Evolutionary conservation across 2,113 vertebrate genomes (phyloP).

Genomic region (Formicarius rufipectus): DNA sequence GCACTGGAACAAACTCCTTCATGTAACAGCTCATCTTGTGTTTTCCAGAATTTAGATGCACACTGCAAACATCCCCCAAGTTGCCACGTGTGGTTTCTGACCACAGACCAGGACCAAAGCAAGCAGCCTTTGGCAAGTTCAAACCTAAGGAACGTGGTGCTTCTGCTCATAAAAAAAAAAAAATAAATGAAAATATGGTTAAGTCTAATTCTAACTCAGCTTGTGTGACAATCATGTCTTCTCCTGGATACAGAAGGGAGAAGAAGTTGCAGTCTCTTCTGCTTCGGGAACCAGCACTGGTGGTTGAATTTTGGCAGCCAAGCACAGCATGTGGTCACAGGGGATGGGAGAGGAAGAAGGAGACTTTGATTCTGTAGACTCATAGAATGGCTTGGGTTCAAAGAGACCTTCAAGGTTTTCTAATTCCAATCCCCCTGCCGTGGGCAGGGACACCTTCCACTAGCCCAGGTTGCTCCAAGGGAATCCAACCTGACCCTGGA

Average conservation of each 20-base stretch:
- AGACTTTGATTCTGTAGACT: background rate
- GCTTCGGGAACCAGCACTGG: background rate
- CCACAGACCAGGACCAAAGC: background rate
- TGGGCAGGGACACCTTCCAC: background rate
- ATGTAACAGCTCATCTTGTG: fast-evolving
- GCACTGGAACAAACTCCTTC: background rate
- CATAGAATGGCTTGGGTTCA: background rate
- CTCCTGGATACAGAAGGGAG: background rate
- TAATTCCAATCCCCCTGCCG: fast-evolving
- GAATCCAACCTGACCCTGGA: background rate
- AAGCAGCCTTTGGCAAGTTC: background rate
- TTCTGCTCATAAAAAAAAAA: background rate
- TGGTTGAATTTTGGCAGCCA: background rate
- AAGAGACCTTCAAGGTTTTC: background rate
- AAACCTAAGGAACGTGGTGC: background rate
- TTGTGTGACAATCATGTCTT: background rate
- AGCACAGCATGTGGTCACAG: background rate
- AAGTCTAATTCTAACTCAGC: background rate
- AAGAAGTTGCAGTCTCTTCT: background rate
- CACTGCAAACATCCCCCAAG: background rate
- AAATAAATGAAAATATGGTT: background rate
- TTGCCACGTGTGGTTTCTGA: background rate
- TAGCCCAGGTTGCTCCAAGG: fast-evolving
- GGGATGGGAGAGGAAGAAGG: background rate
- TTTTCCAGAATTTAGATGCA: background rate